Conservation (phyloP, 1,140 invertebrate species). For the Trichonephila clavipes region DNA sequence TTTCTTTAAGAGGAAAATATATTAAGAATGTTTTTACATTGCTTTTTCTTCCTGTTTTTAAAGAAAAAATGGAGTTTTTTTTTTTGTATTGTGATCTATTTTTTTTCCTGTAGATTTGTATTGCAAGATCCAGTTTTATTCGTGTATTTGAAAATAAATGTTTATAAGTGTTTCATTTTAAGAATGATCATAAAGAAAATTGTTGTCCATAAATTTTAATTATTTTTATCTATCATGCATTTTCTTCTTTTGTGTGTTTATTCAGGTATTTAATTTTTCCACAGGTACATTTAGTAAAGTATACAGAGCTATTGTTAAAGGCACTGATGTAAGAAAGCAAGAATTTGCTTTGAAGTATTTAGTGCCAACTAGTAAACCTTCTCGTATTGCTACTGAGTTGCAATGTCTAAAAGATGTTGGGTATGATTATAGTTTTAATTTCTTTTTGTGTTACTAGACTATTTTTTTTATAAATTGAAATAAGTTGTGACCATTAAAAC, state of each 20-base stretch:
- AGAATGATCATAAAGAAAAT: too few relatives aligned
- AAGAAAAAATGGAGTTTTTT: too few relatives aligned
- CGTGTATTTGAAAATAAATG: too few relatives aligned
- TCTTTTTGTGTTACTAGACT: background rate
- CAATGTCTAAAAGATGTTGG: constrained; percentile 78
- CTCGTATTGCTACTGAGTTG: constrained; percentile 78
- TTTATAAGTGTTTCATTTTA: too few relatives aligned
- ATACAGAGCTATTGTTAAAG: constrained; percentile 76
- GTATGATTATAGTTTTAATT: background rate
- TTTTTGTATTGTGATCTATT: too few relatives aligned
- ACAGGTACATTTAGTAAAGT: constrained; percentile 79
- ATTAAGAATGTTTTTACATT: too few relatives aligned
- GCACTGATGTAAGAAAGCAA: constrained; percentile 14
- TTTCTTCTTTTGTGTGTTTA: background rate
- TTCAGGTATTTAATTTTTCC: background rate
- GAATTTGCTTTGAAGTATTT: constrained; percentile 79
- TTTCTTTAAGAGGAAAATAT: too few relatives aligned
- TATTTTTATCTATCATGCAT: background rate
- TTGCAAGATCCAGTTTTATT: too few relatives aligned
- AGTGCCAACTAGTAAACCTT: constrained; percentile 78
- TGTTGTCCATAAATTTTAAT: background rate
- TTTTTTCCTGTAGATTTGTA: too few relatives aligned
- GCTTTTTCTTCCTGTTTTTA: too few relatives aligned
- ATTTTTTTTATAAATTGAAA: background rate
- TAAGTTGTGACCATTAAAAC: background rate